A percentile compares a stretch with the other conserved stretches of the same genome.
These are phyloP conservation scores for Syrphus vitripennis DNA, from an alignment of 2,888 invertebrate genomes.

Conservation along the genomic window DNA sequence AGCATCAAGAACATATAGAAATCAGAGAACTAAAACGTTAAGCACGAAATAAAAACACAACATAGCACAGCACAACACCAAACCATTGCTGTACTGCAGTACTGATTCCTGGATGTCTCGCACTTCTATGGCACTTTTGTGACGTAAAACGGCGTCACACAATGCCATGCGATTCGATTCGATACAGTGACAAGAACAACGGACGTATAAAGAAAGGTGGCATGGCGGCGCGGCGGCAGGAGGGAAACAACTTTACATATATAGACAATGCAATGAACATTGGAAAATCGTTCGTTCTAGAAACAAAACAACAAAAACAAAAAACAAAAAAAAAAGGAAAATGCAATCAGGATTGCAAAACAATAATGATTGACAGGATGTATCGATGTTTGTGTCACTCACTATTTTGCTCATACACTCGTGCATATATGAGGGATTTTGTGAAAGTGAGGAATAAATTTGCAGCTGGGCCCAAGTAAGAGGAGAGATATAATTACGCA, in stretches of 20 bases:
- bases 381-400: constrained; percentile 64
- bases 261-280: constrained; percentile 29
- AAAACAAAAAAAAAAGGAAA: constrained; percentile 14
- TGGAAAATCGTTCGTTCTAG: constrained; percentile 36
- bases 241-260: not conserved
- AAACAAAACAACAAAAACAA: not conserved
- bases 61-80: not conserved
- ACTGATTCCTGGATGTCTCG: constrained; percentile 19
- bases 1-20: constrained; percentile 53
- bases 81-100: not conserved
- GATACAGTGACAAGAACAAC: not conserved
- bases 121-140: constrained; percentile 41
- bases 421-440: not conserved
- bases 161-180: not conserved
- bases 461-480: constrained; percentile 56
- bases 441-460: constrained; percentile 2
- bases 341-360: constrained; percentile 70
- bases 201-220: not conserved
- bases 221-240: not conserved
- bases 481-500: constrained; percentile 78
- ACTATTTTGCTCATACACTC: not conserved
- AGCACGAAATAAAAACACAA: not conserved
- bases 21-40: constrained; percentile 21
- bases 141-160: constrained; percentile 63
- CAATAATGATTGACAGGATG: constrained; percentile 71